Base-by-base conservation (phyloP, 2,888 invertebrate species). In the Stenurella melanura region DNA sequence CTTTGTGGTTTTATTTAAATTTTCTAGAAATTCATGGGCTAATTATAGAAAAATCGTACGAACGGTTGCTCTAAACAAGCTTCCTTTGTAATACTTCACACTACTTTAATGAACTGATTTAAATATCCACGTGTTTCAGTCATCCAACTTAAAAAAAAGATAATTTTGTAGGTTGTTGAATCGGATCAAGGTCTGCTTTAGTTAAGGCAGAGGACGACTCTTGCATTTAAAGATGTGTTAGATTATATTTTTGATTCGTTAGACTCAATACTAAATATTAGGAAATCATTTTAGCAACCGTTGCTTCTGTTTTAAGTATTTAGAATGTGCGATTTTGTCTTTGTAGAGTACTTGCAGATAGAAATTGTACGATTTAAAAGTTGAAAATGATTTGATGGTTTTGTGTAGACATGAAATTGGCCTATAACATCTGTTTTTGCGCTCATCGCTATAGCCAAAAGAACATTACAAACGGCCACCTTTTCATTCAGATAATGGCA, bases 151-250 rank as follows among this genome's bases (percentile, higher is more conserved):
- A 50, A 50, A 50, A 42, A 26, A 50, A 50, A 42, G 42, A 50
- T 50, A 50, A 50, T 50, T 50, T 50, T n/a, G 50, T 50, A 50
- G 50, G 50, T 50, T 50, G n/a, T 50, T 50, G 50, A 50, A 6
- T 50, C n/a, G 7, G 1, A 50, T 50, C 50, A 50, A 50, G 50
- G 50, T 50, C 50, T 5, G 6, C 15, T 50, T 12, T 50, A 50
- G 50, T n/a, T 50, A 50, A 50, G 15, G n/a, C 50, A 50, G n/a
- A n/a, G n/a, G 50, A 50, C 50, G 50, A 5, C n/a, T n/a, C 12
- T 50, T 50, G 50, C 50, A 50, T 50, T 50, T 50, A n/a, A 50
- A 50, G n/a, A 50, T n/a, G 9, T 15, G 50, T 15, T n/a, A n/a
- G n/a, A 50, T 50, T n/a, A n/a, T n/a, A 50, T 50, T 50, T 50